A percentile compares a stretch with the other conserved stretches of the same genome.
phyloP scores from a whole-genome alignment of 2,113 vertebrate genomes.

The Micromys minutus region DNA sequence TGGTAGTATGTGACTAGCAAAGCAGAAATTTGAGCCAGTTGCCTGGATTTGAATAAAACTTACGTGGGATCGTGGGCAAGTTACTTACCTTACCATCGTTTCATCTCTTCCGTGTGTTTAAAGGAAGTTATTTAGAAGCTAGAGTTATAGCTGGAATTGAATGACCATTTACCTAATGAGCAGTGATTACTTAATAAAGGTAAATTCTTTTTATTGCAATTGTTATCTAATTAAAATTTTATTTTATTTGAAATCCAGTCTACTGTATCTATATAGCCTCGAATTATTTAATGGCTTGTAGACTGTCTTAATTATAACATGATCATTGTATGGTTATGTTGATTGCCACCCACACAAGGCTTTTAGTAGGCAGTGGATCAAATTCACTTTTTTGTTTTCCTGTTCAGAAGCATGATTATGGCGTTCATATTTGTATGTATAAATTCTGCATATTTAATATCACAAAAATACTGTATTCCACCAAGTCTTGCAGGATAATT shows the following conservation, averaged over 20 bases:
- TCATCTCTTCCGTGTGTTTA: not conserved
- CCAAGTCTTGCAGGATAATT: no score
- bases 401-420: not conserved
- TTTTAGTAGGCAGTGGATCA: not conserved
- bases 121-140: not conserved
- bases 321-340: not conserved
- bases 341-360: not conserved
- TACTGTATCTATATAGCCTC: not conserved
- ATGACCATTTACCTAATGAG: not conserved
- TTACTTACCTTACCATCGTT: not conserved
- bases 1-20: not conserved
- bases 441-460: not conserved
- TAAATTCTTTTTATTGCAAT: no score
- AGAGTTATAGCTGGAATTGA: not conserved
- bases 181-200: not conserved
- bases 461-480: not conserved
- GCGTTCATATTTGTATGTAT: not conserved
- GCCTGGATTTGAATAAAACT: not conserved
- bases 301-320: constrained; percentile 3
- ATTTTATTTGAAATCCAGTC: not conserved
- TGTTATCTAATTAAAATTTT: not conserved
- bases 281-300: constrained; percentile 2
- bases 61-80: not conserved
- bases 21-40: not conserved
- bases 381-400: constrained; percentile 22